Percentiles rank a stretch among this genome's conserved stretches.
Conservation (phyloP, 2,113 vertebrate genomes). For the Podocnemis expansa region DNA sequence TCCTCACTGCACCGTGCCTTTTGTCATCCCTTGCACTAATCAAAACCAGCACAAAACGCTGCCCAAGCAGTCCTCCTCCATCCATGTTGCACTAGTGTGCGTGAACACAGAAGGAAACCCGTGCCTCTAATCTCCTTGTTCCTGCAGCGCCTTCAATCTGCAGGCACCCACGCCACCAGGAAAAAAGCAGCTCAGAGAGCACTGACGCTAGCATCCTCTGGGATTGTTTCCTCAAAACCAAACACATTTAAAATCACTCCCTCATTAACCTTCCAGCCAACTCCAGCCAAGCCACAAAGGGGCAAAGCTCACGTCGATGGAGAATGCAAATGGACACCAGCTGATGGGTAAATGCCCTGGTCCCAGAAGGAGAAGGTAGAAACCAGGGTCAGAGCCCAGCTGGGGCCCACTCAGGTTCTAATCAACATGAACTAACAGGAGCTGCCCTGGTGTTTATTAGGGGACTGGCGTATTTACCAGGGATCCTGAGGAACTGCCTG, state of each 20-base stretch:
- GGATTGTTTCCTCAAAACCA: not conserved
- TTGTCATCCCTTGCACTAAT: not conserved
- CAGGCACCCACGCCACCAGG: too few species aligned
- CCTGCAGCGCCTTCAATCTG: not conserved
- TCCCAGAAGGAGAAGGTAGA: not conserved
- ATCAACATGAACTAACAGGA: not conserved
- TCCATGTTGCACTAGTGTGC: not conserved
- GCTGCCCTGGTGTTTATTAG: not conserved
- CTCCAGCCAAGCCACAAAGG: not conserved
- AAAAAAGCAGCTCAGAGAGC: not conserved
- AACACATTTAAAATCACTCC: not conserved
- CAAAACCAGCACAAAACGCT: not conserved
- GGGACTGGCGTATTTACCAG: not conserved
- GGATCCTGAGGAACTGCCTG: too few species aligned
- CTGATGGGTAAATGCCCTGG: not conserved
- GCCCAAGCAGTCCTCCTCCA: not conserved
- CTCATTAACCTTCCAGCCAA: not conserved
- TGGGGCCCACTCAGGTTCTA: not conserved
- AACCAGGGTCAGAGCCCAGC: not conserved
- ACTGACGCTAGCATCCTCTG: too few species aligned
- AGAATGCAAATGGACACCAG: not conserved
- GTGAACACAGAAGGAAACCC: too few species aligned
- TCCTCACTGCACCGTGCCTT: too few species aligned
- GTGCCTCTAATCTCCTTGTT: too few species aligned
- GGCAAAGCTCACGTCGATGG: not conserved